phyloP scores from a whole-genome alignment of 23 tunicate genomes.

The Styela clava region DNA sequence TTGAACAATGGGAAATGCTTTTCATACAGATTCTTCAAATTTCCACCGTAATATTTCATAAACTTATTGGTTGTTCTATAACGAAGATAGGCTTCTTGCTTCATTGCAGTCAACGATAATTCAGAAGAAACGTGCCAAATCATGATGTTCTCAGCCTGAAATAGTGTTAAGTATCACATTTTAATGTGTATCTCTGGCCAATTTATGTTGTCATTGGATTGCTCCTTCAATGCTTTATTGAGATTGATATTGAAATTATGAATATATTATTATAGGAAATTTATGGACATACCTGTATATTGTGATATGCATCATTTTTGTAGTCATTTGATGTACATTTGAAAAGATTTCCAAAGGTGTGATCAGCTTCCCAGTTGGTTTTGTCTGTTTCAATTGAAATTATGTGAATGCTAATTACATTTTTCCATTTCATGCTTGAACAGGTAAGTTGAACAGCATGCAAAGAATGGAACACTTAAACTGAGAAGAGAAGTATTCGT shows the following conservation, averaged over 20 bases:
- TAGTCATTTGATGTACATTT: background rate
- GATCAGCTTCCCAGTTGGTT: background rate
- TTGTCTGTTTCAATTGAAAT: background rate
- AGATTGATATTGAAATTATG: background rate
- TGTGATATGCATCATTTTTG: constrained; percentile 1
- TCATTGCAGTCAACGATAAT: background rate
- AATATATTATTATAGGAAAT: background rate
- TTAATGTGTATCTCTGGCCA: background rate
- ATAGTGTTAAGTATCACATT: background rate
- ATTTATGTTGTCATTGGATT: background rate
- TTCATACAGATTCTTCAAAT: constrained; percentile 6
- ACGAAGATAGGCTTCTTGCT: background rate
- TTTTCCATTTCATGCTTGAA: background rate
- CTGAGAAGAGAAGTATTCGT: background rate
- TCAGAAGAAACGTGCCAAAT: constrained; percentile 17
- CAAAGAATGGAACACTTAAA: background rate
- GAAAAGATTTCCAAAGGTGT: background rate
- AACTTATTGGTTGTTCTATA: constrained; percentile 28
- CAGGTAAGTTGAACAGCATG: no score
- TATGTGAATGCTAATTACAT: background rate
- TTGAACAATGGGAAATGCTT: constrained; percentile 2
- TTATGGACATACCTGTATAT: background rate
- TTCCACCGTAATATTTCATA: background rate
- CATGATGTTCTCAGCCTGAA: background rate
- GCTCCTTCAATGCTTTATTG: background rate